Evolutionary conservation across 2,888 invertebrate genomes (phyloP), one percentile per base, ranked within the genome.

Genomic region (Eugnorisma glareosa): DNA sequence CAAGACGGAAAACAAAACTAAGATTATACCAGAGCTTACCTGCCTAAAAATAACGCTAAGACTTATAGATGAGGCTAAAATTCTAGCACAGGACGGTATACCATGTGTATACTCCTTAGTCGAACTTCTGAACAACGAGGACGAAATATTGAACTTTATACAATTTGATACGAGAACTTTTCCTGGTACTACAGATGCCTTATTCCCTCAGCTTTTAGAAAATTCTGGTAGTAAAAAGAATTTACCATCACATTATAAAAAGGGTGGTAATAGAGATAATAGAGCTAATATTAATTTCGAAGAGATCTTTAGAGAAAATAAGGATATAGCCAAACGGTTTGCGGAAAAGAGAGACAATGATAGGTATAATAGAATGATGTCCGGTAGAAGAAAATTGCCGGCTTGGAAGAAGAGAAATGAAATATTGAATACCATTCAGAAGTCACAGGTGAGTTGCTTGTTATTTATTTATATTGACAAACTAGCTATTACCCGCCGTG

Each of bases 31-130:
- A 4, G 97, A 97, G 67, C 93, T 97, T 77, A 96, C 97, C 40
- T 97, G 97, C 84, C 94, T 98, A 70, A 97, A 97, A 90, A 97
- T 98, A 83, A 97, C 97, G 5, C 97, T 97, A 77, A 97, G 97
- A 87, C 94, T 98, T 67, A 95, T 98, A 83, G 97, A 97, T n/a
- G 98, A 98, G 95, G 98, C 98, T 0, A 95, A 97, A 85, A 91
- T 93, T 35, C 95, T 98, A 77, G 97, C 98, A 10, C 94, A 95
- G 82, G 97, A 98, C 90, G 98, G 98, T 75, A 97, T 97, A 92
- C 98, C 98, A 1, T 97, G 97, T 88, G 96, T 98, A 85, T 98
- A 98, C 91, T 97, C 98, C 2, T 94, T 98, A 87, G 97, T 97
- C 24, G 98, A 98, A 93, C 93, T 98, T 69, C 92, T 98, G 57